phyloP scores from a whole-genome alignment of 2,797 vertebrate species.

The Merluccius polli region DNA sequence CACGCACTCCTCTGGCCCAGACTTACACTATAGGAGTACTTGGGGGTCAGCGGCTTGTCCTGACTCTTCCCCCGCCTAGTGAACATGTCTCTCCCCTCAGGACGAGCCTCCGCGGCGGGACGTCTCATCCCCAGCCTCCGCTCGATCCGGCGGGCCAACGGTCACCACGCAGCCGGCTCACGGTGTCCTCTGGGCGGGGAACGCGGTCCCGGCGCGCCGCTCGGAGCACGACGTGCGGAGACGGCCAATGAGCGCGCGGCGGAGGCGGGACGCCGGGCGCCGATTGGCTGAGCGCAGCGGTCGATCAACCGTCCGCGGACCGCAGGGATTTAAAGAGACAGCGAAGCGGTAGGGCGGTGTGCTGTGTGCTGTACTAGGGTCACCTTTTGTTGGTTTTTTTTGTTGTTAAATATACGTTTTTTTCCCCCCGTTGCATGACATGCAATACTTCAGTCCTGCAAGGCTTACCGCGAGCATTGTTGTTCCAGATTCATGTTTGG shows the following conservation, averaged over 20 bases:
- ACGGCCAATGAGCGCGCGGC: constrained; percentile 50
- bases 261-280: constrained; percentile 5
- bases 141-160: constrained; percentile 25
- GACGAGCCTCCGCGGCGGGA: constrained; percentile 34
- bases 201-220: too few relatives aligned
- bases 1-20: constrained; percentile 10
- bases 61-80: constrained; percentile 69
- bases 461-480: background rate
- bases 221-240: constrained; percentile 24
- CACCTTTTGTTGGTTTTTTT: too few relatives aligned
- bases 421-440: background rate
- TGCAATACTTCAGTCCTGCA: background rate
- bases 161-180: too few relatives aligned
- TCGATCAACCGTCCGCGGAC: constrained; percentile 4
- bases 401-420: background rate
- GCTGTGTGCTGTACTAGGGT: too few relatives aligned
- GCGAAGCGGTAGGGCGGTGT: constrained; percentile 20
- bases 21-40: constrained; percentile 71
- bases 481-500: constrained; percentile 31
- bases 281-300: constrained; percentile 53
- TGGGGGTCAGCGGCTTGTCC: constrained; percentile 66
- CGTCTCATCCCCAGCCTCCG: constrained; percentile 60
- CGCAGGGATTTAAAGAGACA: constrained; percentile 64
- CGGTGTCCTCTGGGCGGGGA: too few relatives aligned
- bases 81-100: constrained; percentile 71